A percentile compares a stretch with the other conserved stretches of the same genome.
These are phyloP conservation scores for Pseudopipra pipra DNA, from an alignment of 2,113 vertebrate species.

Conservation along the genomic window DNA sequence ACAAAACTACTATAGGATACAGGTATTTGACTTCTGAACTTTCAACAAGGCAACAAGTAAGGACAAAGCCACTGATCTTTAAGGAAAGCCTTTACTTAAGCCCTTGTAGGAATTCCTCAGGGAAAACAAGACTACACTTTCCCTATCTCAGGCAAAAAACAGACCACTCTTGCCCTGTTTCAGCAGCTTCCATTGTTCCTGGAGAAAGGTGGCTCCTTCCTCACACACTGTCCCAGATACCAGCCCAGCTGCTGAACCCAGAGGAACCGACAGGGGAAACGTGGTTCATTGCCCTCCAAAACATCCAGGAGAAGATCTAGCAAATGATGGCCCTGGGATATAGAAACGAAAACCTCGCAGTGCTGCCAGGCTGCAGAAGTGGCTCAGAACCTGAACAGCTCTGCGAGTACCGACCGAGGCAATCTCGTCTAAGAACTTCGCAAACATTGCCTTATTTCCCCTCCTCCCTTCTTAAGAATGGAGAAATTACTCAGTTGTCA, in stretches of 20 bases:
- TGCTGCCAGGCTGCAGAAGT: background rate
- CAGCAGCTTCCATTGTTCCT: background rate
- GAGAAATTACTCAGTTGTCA: background rate
- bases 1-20: background rate
- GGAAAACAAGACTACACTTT: background rate
- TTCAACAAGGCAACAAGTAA: background rate
- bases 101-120: background rate
- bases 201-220: background rate
- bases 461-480: background rate
- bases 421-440: background rate
- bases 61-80: background rate
- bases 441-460: background rate
- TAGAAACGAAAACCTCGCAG: background rate
- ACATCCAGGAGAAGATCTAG: background rate
- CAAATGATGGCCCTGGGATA: background rate
- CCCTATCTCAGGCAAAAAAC: background rate
- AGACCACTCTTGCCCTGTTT: no score
- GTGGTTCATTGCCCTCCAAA: background rate
- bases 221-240: background rate
- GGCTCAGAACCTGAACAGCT: background rate
- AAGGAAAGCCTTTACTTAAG: background rate
- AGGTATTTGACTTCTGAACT: background rate
- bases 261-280: background rate
- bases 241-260: background rate
- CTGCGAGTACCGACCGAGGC: fast-evolving